Conservation (phyloP, 2,113 vertebrate species). For the Dermatemys mawii region DNA sequence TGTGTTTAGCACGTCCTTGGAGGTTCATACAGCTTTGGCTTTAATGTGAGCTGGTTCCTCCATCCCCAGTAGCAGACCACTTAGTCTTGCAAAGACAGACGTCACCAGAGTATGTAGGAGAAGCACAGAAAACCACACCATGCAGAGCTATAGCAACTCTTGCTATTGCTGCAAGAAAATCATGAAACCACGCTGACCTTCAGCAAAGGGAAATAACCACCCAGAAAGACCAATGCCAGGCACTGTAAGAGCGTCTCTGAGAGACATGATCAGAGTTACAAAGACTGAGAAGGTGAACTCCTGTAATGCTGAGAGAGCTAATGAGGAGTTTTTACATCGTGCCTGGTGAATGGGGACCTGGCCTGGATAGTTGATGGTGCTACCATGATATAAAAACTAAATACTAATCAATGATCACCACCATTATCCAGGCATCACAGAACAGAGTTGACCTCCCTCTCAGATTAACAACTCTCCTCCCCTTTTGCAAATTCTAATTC, state of each 20-base stretch:
- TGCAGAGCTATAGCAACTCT: background rate
- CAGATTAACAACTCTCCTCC: background rate
- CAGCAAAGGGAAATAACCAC: background rate
- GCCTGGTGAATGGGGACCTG: background rate
- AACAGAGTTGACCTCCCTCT: background rate
- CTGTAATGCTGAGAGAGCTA: background rate
- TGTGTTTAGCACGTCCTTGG: background rate
- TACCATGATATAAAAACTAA: background rate
- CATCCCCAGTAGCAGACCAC: background rate
- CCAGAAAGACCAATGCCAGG: background rate
- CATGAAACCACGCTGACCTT: background rate
- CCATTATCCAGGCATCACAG: background rate
- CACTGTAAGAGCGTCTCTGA: background rate
- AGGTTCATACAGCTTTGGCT: background rate
- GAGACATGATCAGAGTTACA: background rate
- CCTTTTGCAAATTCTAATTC: background rate
- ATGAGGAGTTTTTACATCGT: background rate
- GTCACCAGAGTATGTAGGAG: background rate
- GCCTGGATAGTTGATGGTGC: background rate
- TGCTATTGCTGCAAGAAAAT: background rate
- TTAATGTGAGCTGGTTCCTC: background rate
- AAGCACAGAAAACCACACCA: background rate
- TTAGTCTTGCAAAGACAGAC: background rate
- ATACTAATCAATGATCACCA: background rate
- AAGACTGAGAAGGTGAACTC: background rate